Conservation (phyloP, 2,797 vertebrate genomes). For the Tapirus indicus region DNA sequence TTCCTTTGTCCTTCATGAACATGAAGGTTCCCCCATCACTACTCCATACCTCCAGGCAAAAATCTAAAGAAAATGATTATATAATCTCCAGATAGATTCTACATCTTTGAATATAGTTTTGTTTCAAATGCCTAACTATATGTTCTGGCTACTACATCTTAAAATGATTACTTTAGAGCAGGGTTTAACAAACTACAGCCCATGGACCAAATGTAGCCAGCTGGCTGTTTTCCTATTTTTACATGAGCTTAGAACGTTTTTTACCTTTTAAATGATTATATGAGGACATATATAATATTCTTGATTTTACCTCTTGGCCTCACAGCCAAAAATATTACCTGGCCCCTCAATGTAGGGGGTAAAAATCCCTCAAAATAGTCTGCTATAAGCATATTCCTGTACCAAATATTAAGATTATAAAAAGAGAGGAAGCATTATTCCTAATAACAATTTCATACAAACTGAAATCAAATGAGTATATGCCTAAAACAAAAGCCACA, state of each 20-base stretch:
- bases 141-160: not conserved
- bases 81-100: not conserved
- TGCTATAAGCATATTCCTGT: not conserved
- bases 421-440: not conserved
- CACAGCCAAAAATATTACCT: not conserved
- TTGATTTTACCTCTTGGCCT: not conserved
- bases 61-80: not conserved
- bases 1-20: not conserved
- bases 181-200: not conserved
- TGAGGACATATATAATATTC: not conserved
- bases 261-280: not conserved
- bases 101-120: not conserved
- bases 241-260: not conserved
- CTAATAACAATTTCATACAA: constrained; percentile 11
- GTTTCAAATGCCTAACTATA: not conserved
- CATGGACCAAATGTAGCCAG: not conserved
- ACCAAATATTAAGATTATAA: constrained; percentile 7
- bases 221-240: not conserved
- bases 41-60: not conserved
- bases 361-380: not conserved
- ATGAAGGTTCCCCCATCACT: not conserved
- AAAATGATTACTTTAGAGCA: not conserved
- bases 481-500: not conserved
- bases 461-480: not conserved
- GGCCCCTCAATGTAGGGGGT: not conserved